phyloP scores from a whole-genome alignment of 2,113 vertebrate genomes.

The Prionailurus viverrinus region DNA sequence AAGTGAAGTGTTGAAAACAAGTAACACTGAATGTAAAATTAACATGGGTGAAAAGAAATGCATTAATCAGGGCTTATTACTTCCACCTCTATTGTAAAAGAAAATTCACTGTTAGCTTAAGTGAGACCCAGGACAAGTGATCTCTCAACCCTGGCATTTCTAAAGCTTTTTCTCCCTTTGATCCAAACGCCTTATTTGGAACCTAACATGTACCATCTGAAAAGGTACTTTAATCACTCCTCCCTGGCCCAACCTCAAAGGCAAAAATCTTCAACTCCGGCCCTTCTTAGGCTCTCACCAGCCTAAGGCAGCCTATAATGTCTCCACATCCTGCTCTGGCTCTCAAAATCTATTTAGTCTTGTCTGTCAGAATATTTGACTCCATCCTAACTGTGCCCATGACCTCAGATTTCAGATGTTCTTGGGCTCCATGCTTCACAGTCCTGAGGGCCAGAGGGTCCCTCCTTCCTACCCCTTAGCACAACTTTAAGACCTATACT shows the following conservation, averaged over 20 bases:
- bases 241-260: background rate
- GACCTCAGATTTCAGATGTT: background rate
- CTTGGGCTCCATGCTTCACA: background rate
- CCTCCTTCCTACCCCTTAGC: background rate
- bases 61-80: slow-evolving; percentile 18
- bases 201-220: background rate
- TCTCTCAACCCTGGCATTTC: background rate
- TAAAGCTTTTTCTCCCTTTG: background rate
- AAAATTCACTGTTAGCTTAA: slow-evolving; percentile 3
- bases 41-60: background rate
- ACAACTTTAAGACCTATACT: background rate
- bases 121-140: background rate
- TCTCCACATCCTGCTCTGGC: background rate
- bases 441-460: background rate
- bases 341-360: background rate
- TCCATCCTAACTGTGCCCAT: background rate
- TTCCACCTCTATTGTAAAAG: background rate
- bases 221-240: background rate
- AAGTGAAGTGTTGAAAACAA: background rate
- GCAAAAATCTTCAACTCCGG: background rate
- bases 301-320: background rate
- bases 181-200: background rate
- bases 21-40: background rate
- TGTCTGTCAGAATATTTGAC: background rate
- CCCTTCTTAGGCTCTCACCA: background rate